Base-by-base conservation (phyloP, 1,140 invertebrate genomes). In the Drosophila pallidifrons region DNA sequence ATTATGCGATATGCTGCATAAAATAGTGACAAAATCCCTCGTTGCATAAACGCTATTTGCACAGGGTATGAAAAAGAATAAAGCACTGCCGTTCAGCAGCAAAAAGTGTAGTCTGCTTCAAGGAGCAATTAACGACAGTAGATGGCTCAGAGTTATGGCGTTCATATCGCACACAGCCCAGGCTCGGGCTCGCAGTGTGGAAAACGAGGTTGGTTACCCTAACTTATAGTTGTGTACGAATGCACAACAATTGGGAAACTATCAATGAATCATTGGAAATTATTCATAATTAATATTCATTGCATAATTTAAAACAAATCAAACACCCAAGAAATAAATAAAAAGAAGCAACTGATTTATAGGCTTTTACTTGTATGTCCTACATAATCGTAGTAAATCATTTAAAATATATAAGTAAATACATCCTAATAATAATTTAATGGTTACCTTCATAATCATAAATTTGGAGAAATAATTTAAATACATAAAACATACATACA, bases 51-150 rank as follows among this genome's bases (percentile, higher is more conserved):
- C 20, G 3, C 16, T 16, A 52, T 64, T 15, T 57, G 11, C 41
- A 45, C 13, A 75, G 73, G 60, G 73, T 75, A 65, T 70, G 2
- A 1, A 41, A 41, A 20, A 51, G 45, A 51, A 61, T 68, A 61
- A 70, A 67, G 57, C 54, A n/a, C 38, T 47, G 57, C 63, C 51
- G 47, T 20, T 46, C 55, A 65, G 65, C 63, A 66, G 57, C 54
- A 89, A 81, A 88, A 83, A 81, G 57, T 88, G 77, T 88, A 82
- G 77, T 75, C 85, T 69, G 81, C 81, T 89, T 89, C 85, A 89
- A 89, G 85, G 85, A 89, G 81, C 85, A 89, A 89, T 89, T 89
- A 89, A 89, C 85, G 81, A 81, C 85, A 88, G 85, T 71, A 78
- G 75, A 88, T 83, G 70, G 73, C 81, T 68, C 77, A 85, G 81